Percentiles rank a stretch among this genome's conserved stretches.
Evolutionary conservation across 1,140 invertebrate genomes (phyloP).

Genomic region (Papilio helenus): DNA sequence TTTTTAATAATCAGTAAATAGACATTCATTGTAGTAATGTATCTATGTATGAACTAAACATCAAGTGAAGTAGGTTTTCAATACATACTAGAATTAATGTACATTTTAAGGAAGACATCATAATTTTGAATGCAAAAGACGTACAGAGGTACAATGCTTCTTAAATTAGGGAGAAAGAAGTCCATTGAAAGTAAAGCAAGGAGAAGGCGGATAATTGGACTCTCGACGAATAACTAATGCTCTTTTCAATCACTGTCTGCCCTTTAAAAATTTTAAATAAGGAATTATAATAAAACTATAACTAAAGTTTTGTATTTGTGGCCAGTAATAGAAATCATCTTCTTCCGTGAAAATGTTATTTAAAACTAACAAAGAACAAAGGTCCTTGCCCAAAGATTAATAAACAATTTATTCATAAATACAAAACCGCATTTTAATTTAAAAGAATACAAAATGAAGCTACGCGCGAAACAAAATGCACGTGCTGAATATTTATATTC

Average conservation of each 20-base stretch:
- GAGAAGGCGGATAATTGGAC: slow-evolving; percentile 31
- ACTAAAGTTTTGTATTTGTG: background rate
- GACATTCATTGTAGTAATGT: no score
- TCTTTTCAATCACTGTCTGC: slow-evolving; percentile 25
- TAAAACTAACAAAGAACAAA: background rate
- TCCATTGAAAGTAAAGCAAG: slow-evolving; percentile 25
- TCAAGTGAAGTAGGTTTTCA: background rate
- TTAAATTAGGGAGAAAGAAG: slow-evolving; percentile 14
- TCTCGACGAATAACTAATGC: slow-evolving; percentile 30
- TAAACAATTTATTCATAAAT: slow-evolving; percentile 20
- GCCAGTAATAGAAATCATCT: background rate
- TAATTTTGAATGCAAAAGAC: background rate
- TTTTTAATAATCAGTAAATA: no score
- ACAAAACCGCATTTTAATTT: background rate
- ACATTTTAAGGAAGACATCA: slow-evolving; percentile 2
- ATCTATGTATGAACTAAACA: background rate
- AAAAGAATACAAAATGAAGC: slow-evolving; percentile 33
- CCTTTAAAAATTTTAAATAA: background rate
- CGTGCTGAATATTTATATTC: slow-evolving; percentile 13
- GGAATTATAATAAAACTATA: background rate
- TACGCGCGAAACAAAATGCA: slow-evolving; percentile 4
- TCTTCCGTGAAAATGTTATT: background rate
- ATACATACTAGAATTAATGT: background rate
- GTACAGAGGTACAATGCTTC: background rate
- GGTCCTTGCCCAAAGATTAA: background rate